Conservation (phyloP, 2,888 invertebrate genomes). For the Netelia virgata region DNA sequence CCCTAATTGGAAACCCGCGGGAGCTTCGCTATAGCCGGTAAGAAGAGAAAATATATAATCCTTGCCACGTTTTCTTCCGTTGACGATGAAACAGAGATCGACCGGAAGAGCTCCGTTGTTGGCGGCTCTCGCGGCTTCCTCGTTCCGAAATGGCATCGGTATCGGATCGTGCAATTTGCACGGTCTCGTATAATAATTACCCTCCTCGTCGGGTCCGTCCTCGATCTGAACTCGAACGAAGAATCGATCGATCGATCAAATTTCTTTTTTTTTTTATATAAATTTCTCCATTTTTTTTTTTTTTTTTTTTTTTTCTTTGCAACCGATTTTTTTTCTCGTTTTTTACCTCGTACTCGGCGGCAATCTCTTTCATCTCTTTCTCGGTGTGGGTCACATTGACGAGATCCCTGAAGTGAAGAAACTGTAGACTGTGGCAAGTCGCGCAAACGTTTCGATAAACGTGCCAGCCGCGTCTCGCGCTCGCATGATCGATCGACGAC, state of each 20-base stretch:
- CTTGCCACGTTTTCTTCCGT: constrained; percentile 94
- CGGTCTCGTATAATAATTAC: constrained; percentile 95
- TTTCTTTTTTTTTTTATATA: background rate
- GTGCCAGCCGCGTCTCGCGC: constrained; percentile 94
- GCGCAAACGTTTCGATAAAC: constrained; percentile 99
- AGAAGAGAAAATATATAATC: constrained; percentile 97
- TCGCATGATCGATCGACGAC: constrained; percentile 93
- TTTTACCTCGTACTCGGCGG: constrained; percentile 90
- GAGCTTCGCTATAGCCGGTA: constrained; percentile 96
- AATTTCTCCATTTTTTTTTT: background rate
- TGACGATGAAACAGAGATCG: constrained; percentile 94
- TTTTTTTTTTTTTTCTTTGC: no score
- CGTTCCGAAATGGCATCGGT: constrained; percentile 96
- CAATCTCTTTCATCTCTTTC: constrained; percentile 97
- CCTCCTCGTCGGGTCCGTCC: constrained; percentile 95
- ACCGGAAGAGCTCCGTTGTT: constrained; percentile 98
- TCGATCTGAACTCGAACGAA: constrained; percentile 86
- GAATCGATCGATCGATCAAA: background rate
- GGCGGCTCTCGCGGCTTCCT: constrained; percentile 97
- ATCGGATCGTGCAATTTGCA: constrained; percentile 96
- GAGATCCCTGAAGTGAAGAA: constrained; percentile 95
- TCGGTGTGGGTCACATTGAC: constrained; percentile 95
- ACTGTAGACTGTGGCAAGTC: constrained; percentile 97
- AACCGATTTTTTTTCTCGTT: background rate
- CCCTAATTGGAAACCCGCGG: constrained; percentile 93